Conservation (phyloP, 2,797 vertebrate genomes). For the Eutrigla gurnardus region DNA sequence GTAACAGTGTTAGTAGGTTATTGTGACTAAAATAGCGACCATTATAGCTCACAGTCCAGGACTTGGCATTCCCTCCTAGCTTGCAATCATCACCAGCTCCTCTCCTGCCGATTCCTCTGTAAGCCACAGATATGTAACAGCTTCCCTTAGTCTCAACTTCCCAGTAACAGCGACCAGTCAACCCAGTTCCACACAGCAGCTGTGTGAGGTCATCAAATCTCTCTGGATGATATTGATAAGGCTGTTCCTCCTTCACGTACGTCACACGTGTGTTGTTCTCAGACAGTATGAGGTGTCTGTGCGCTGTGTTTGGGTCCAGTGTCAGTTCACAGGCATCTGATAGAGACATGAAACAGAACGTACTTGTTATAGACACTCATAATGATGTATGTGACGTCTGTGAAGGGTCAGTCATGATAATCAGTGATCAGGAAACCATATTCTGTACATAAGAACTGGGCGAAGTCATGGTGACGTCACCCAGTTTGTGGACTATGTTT, state of each 20-base stretch:
- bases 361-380: not conserved
- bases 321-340: not conserved
- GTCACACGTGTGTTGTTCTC: not conserved
- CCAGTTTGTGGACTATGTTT: no score
- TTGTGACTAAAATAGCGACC: accelerated
- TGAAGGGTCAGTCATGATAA: no score
- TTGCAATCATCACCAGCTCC: accelerated
- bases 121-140: not conserved
- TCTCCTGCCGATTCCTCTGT: constrained; percentile 18
- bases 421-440: no score
- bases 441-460: no score
- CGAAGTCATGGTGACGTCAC: no score
- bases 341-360: not conserved
- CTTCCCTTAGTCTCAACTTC: accelerated
- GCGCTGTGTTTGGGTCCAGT: constrained; percentile 8
- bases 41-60: constrained; percentile 3
- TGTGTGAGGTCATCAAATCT: constrained; percentile 13
- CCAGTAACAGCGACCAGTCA: constrained; percentile 37
- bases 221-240: constrained; percentile 2
- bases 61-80: constrained; percentile 1
- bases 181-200: constrained; percentile 14
- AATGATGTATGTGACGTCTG: no score
- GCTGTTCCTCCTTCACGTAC: accelerated
- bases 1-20: accelerated
- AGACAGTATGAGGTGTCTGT: not conserved